Evolutionary conservation across 1,140 invertebrate species (phyloP), one percentile per base, ranked within the genome.

Genomic region (Formica exsecta): DNA sequence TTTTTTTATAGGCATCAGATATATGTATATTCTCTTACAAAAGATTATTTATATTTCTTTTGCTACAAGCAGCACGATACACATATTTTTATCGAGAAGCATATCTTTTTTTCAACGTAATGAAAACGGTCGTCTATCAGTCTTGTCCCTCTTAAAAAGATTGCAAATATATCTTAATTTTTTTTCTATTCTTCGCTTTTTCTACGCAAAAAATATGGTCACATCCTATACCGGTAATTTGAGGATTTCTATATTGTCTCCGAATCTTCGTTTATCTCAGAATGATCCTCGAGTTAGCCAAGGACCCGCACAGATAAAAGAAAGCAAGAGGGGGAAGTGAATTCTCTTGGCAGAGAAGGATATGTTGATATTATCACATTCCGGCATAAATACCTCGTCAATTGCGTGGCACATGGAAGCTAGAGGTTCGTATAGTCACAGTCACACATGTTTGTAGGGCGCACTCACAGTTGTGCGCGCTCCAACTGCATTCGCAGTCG

Each of bases 341-440:
- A 88, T 84, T 86, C 62, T 88, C 89, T 86, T 92, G 92, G 65
- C 89, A 93, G 89, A 93, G 89, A 92, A 93, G 92, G 87, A 92
- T 92, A 93, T 93, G 68, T 94, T 94, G 93, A 91, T 93, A 94
- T 94, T 93, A 95, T 95, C 48, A 51, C 95, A 95, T 95, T 95
- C 94, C 94, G 93, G 94, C 89, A 95, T 95, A 95, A 95, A 95
- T 95, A 95, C 95, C 95, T 95, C 95, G 93, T 83, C 92, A 93
- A 95, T 94, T 95, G 94, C 93, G 94, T 95, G 93, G 95, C 94
- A 94, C 48, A 51, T 51, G 48, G 95, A 95, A 95, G 95, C 92
- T 95, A 95, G 79, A 83, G 93, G 94, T 94, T 95, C 94, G 93
- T 95, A 95, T 95, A 94, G 93, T 95, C 93, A 94, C 93, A 95